Percentiles rank a stretch among this genome's conserved stretches.
These are phyloP conservation scores for Tridacna crocea DNA, from an alignment of 2,888 invertebrate genomes.

Conservation along the genomic window DNA sequence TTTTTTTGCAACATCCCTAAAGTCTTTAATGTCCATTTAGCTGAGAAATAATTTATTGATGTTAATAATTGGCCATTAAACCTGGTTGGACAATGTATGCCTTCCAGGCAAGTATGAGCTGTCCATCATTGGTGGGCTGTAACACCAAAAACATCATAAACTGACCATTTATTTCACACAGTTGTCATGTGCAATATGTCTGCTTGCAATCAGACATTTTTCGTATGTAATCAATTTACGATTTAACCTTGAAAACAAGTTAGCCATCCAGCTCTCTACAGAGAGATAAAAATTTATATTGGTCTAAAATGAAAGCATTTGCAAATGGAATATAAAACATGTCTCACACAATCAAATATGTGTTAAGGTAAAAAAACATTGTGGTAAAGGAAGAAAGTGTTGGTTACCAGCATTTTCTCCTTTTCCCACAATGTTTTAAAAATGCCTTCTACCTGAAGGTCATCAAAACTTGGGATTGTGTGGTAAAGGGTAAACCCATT, in stretches of 20 bases:
- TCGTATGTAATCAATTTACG: too few species aligned
- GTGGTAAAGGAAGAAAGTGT: background rate
- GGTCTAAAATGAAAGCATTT: too few species aligned
- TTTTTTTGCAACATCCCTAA: background rate
- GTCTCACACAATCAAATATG: too few species aligned
- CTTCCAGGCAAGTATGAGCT: constrained; percentile 1
- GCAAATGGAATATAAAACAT: too few species aligned
- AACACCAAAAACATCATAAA: constrained; percentile 20
- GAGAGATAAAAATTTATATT: too few species aligned
- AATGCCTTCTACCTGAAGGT: too few species aligned
- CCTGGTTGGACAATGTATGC: constrained; percentile 6
- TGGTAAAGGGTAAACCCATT: too few species aligned
- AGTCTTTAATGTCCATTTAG: constrained; percentile 13
- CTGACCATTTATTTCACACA: constrained; percentile 19
- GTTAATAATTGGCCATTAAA: constrained; percentile 24
- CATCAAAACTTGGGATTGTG: too few species aligned
- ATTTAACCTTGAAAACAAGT: too few species aligned
- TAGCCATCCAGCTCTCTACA: too few species aligned
- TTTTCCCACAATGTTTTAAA: background rate
- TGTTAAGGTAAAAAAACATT: background rate
- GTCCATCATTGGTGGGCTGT: background rate
- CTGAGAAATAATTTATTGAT: constrained; percentile 16
- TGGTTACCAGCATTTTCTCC: background rate
- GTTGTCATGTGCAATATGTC: constrained; percentile 3
- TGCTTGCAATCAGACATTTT: background rate